Evolutionary conservation across 2,888 invertebrate genomes (phyloP).

Genomic region (Drosophila testacea): DNA sequence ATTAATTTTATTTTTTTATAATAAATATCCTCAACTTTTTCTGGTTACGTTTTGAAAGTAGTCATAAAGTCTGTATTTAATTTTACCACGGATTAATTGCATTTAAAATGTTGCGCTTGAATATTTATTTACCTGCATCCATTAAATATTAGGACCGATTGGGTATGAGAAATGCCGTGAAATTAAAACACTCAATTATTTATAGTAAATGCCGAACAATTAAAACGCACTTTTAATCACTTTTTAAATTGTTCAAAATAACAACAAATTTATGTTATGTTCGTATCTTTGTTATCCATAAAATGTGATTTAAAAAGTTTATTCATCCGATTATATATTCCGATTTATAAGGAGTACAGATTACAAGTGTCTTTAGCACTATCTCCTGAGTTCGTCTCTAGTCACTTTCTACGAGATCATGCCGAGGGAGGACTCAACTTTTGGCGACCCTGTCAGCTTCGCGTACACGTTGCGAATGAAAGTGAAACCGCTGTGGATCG

Average conservation of each 20-base stretch:
- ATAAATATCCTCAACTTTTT: no score
- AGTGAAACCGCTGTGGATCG: slow-evolving; percentile 80
- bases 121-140: slow-evolving; percentile 74
- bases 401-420: slow-evolving; percentile 16
- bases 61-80: slow-evolving; percentile 6
- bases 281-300: background rate
- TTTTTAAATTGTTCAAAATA: background rate
- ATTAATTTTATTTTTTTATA: background rate
- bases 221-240: slow-evolving; percentile 42
- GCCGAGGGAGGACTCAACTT: slow-evolving; percentile 33
- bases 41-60: background rate
- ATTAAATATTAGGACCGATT: slow-evolving; percentile 57
- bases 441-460: slow-evolving; percentile 70
- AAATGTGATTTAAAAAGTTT: background rate
- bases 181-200: slow-evolving; percentile 64
- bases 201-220: slow-evolving; percentile 50
- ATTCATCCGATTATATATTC: background rate
- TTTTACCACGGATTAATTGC: slow-evolving; percentile 36
- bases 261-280: background rate
- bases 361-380: background rate
- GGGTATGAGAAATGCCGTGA: slow-evolving; percentile 9
- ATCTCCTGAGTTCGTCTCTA: background rate
- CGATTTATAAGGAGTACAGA: background rate
- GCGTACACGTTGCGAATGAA: slow-evolving; percentile 82
- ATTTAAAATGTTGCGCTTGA: slow-evolving; percentile 29